Evolutionary conservation across 2,888 invertebrate genomes (phyloP).

Genomic region (Laspeyria flexula): DNA sequence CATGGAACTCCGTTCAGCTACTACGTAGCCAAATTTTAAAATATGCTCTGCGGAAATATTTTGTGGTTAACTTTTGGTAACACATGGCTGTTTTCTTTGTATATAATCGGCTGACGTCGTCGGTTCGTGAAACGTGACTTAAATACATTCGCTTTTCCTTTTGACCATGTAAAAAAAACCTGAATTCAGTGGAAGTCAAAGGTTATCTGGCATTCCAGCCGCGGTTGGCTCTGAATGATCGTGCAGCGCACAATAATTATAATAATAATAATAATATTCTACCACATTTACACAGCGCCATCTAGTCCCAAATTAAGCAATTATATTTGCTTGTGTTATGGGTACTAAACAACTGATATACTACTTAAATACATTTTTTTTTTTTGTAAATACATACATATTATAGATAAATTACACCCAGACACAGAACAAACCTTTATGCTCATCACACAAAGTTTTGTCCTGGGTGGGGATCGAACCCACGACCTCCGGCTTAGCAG

Average conservation of each 20-base stretch:
- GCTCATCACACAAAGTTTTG: no score
- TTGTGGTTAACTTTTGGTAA: conserved; percentile 15
- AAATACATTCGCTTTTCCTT: conserved; percentile 50
- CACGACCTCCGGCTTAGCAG: no score
- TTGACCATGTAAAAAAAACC: conserved; percentile 56
- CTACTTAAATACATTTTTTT: no score
- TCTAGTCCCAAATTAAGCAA: no score
- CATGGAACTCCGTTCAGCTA: not conserved
- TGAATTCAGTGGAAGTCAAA: conserved; percentile 54
- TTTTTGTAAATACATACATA: no score
- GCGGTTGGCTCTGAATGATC: conserved; percentile 57
- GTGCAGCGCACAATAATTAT: conserved; percentile 63
- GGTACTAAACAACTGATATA: no score
- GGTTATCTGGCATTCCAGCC: conserved; percentile 67
- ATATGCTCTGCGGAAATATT: not conserved
- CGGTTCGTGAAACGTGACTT: conserved; percentile 53
- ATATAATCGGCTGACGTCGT: conserved; percentile 26
- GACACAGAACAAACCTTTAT: no score
- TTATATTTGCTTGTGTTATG: no score
- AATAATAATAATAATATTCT: no score
- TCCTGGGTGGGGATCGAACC: no score
- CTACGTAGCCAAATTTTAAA: not conserved
- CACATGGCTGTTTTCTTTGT: conserved; percentile 17
- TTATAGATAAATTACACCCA: no score
- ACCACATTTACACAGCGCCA: no score